Base-by-base conservation (phyloP, 2,113 vertebrate species). In the Oriolus oriolus region DNA sequence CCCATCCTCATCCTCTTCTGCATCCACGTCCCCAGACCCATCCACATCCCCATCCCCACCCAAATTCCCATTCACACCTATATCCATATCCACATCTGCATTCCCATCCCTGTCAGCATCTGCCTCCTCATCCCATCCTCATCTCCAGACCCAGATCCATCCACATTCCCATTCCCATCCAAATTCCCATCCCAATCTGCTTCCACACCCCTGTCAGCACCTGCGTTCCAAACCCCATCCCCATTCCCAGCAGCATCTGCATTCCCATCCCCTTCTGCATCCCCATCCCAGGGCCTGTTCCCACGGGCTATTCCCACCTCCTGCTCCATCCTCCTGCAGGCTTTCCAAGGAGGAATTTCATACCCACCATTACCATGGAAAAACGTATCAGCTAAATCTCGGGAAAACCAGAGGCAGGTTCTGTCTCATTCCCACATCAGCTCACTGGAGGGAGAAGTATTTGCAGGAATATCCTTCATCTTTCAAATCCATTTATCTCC, bases 1-100 rank as follows among this genome's bases (percentile, higher is more conserved):
- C 2, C 0, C 1, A 49, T 4, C 30, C 41, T 8, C 30, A 23
- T 5, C 30, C 41, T 8, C 30, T 16, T 5, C 37, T 12, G 7
- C 3, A 63, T 63, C 37, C 11, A 1, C 2, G n/a, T n/a, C n/a
- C n/a, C n/a, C n/a, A n/a, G n/a, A n/a, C n/a, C n/a, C n/a, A 41
- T 13, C 17, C 8, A 10, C 7, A 59, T 59, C 56, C 10, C 8
- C 11, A 53, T 31, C 28, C 16, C 4, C 52, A 39, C 30, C 27
- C 27, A 4, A 4, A 57, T 35, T 21, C 54, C 6, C 1, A 54
- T 35, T n/a, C 24, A 1, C 1, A 21, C 54, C 39, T 2, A 2
- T 0, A n/a, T 26, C 69, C 19, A 7, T 19, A 50, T 20, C 28
- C 28, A 7, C 31, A 44, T 16, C 21, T 18, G 8, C 8, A 27